Conservation (phyloP, 1,140 invertebrate species). For the Glossosoma conforme region DNA sequence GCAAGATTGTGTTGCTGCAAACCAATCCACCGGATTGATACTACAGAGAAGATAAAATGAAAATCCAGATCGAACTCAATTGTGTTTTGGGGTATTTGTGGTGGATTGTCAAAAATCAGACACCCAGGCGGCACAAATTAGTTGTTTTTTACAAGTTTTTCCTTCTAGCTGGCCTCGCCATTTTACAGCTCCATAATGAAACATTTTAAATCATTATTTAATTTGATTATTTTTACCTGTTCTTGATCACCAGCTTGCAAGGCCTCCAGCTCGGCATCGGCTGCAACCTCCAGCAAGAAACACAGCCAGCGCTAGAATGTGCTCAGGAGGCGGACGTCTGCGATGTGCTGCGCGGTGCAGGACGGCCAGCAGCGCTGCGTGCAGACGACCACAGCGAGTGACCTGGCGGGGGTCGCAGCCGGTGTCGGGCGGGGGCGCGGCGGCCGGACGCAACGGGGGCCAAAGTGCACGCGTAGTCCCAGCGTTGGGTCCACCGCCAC, state of each 20-base stretch:
- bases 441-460: slow-evolving; percentile 39
- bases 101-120: no score
- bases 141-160: no score
- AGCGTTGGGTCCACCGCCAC: background rate
- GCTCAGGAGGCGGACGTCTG: slow-evolving; percentile 69
- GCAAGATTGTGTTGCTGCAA: no score
- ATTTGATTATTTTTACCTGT: background rate
- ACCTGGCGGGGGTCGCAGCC: slow-evolving; percentile 39
- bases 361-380: slow-evolving; percentile 78
- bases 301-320: slow-evolving; percentile 77
- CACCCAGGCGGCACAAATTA: no score
- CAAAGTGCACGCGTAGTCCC: slow-evolving; percentile 35
- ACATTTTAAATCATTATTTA: background rate
- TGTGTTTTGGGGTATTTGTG: no score
- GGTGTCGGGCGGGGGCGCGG: slow-evolving; percentile 33
- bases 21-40: no score
- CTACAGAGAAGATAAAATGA: no score
- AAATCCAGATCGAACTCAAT: no score
- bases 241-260: background rate
- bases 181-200: no score
- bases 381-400: slow-evolving; percentile 64
- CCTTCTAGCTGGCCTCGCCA: no score
- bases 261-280: slow-evolving; percentile 58
- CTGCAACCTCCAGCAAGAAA: slow-evolving; percentile 82
- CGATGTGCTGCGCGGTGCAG: slow-evolving; percentile 77